Base-by-base conservation (phyloP, 2,888 invertebrate genomes). In the Dromius quadrimaculatus region DNA sequence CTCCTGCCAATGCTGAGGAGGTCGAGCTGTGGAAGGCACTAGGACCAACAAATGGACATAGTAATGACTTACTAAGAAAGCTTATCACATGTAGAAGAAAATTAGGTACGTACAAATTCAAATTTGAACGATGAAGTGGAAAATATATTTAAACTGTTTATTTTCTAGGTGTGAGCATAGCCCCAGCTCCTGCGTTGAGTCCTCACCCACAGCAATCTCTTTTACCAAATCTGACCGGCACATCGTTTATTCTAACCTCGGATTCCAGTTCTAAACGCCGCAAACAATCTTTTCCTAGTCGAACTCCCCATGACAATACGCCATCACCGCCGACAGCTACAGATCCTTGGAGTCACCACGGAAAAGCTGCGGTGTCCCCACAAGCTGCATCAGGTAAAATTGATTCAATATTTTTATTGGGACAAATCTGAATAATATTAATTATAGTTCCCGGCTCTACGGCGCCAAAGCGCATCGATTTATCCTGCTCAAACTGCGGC, bases 401-500 rank as follows among this genome's bases (percentile, higher is more conserved):
- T n/a, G n/a, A n/a, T n/a, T n/a, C n/a, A n/a, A n/a, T n/a, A 45
- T 45, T 75, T 83, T 82, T 72, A 80, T 81, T 2, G 82, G 82
- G 5, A 79, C 78, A 71, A 82, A 78, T 74, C 11, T 36, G 4
- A 6, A 36, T 36, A 3, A 1, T 41, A 11, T 28, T 74, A 73
- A 17, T 57, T 19, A 9, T 20, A 50, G 41, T 32, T 22, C 45
- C 62, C 2, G 64, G 74, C 28, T 71, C 76, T 2, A 75, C 76
- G 22, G 75, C 78, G 71, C 77, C 82, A 2, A 84, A 89, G 74
- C 86, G 94, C 61, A 89, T 92, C 19, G 97, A 97, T 79, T 88
- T 98, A 78, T 88, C 92, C 9, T 98, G 98, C 84, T 94, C 94
- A 76, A 98, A 98, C 86, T 98, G 98, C 83, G 93, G 94, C 74